Evolutionary conservation across 2,113 vertebrate genomes (phyloP).

Genomic region (Pelvicachromis taeniatus): DNA sequence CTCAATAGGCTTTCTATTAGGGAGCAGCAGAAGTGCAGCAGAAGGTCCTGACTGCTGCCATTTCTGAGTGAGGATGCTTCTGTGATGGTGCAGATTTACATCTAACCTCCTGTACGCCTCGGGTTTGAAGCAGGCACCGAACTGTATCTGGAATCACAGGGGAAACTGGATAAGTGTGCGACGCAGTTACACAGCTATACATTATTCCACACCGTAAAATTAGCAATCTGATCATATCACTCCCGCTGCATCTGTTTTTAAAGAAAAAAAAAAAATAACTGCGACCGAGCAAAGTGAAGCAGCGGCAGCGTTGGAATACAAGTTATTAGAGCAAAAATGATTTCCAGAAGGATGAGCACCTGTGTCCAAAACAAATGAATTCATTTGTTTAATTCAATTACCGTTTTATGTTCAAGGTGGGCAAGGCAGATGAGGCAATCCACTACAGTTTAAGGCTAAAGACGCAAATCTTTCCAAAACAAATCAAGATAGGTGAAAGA

Average conservation of each 20-base stretch:
- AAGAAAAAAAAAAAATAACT: not conserved
- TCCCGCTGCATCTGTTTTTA: not conserved
- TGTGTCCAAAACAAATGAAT: slow-evolving; percentile 10
- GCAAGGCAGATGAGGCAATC: not conserved
- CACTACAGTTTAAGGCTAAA: not conserved
- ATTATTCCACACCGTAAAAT: slow-evolving; percentile 27
- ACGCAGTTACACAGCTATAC: slow-evolving; percentile 9
- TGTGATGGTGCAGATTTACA: slow-evolving; percentile 28
- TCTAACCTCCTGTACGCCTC: slow-evolving; percentile 4
- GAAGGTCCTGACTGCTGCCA: slow-evolving; percentile 43
- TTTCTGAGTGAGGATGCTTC: slow-evolving; percentile 7
- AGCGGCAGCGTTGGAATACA: not conserved
- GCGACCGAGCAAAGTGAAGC: not conserved
- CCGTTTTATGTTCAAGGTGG: not conserved
- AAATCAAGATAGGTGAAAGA: slow-evolving; percentile 1
- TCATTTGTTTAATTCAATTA: slow-evolving; percentile 14
- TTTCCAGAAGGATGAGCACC: slow-evolving; percentile 8
- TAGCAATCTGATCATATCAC: not conserved
- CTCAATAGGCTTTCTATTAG: slow-evolving; percentile 46
- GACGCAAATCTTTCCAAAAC: not conserved
- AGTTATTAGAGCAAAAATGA: slow-evolving; percentile 30
- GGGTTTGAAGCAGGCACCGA: not conserved
- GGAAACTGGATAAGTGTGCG: slow-evolving; percentile 3
- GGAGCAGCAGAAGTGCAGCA: slow-evolving; percentile 15
- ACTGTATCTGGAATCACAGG: slow-evolving; percentile 5